Evolutionary conservation across 53 echinoderm and acorn worm species (phyloP), one percentile per base, ranked within the genome.

Genomic region (Arbacia lixula): DNA sequence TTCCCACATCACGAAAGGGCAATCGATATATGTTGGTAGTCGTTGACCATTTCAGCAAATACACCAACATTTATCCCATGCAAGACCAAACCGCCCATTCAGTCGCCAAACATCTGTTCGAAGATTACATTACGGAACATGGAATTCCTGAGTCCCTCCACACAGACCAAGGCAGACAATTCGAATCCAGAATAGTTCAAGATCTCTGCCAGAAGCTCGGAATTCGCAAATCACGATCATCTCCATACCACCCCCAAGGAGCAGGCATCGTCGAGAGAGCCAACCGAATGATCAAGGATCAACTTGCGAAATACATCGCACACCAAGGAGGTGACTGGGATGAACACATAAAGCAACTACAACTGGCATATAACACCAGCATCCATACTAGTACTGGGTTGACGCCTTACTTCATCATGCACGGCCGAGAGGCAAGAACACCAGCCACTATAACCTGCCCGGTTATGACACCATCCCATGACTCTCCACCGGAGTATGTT

Each of bases 201-300:
- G 61, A 81, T 4, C 41, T 81, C 12, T 81, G 81, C 20, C 5
- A 25, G 5, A 34, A 81, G 26, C 31, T 81, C 20, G 73, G 74
- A 4, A 88, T 84, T 19, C 17, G 25, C 30, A 83, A 88, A 49
- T 68, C 88, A 2, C 26, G 83, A 19, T 85, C 88, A 0, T 71
- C 88, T 6, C 62, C 88, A 17, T 83, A 88, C 71, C 88, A 88
- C 46, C 87, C 82, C n/a, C 68, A 87, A 34, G 60, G 62, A 53
- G 71, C 84, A 25, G 87, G 87, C 54, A 68, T 82, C 14, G 82
- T 82, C 17, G 87, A 87, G 83, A 30, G 88, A 24, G 40, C 53
- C 5, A 83, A 88, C 38, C 61, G 84, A 21, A 73, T 67, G 20
- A 57, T 88, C 14, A 83, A 68, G 14, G 88, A 88, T 21, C 83